Evolutionary conservation across 2,888 invertebrate species (phyloP).

Genomic region (Eupsilia transversa): DNA sequence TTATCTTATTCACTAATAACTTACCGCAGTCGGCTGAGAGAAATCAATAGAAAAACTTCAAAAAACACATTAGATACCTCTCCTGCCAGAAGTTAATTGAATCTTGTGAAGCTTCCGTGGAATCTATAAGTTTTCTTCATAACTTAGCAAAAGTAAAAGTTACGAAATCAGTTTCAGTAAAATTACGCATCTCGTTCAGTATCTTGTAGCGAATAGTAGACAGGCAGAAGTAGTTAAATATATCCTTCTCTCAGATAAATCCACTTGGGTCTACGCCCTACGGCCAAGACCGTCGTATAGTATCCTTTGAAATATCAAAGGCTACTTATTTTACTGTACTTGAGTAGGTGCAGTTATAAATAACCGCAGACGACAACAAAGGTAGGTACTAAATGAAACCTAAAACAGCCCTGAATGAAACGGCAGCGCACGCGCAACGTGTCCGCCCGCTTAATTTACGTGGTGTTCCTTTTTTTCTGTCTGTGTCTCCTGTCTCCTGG

Average conservation of each 20-base stretch:
- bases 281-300: constrained; percentile 31
- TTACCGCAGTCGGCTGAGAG: not conserved
- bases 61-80: not conserved
- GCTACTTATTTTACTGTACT: constrained; percentile 46
- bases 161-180: not conserved
- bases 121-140: not conserved
- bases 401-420: constrained; percentile 76
- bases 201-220: constrained; percentile 16
- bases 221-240: constrained; percentile 25
- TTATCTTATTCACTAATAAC: not conserved
- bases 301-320: constrained; percentile 57
- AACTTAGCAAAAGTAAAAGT: not conserved
- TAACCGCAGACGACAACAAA: constrained; percentile 59
- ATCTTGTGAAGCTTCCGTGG: not conserved
- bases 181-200: constrained; percentile 3
- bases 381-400: constrained; percentile 52
- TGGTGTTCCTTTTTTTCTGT: constrained; percentile 82
- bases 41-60: not conserved
- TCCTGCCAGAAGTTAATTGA: not conserved
- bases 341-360: constrained; percentile 52
- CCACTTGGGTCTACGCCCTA: constrained; percentile 30
- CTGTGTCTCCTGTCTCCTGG: constrained; percentile 83
- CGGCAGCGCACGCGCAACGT: constrained; percentile 62
- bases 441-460: constrained; percentile 77
- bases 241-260: constrained; percentile 38